These are phyloP conservation scores for Anguilla rostrata DNA, from an alignment of 2,113 vertebrate species.

Conservation along the genomic window DNA sequence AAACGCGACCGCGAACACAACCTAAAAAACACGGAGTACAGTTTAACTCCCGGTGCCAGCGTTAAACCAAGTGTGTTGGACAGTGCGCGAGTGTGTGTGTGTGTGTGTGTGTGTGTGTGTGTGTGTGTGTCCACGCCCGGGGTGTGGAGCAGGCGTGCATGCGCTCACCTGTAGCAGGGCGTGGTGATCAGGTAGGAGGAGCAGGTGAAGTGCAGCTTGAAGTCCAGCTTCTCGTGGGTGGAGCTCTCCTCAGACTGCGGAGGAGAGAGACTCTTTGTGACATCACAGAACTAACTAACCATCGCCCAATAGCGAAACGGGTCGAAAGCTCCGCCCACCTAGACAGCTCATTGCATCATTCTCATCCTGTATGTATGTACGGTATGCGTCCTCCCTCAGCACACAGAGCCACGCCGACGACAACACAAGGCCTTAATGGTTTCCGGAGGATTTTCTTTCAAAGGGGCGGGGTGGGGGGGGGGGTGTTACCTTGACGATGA, in stretches of 20 bases:
- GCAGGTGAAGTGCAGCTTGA: constrained; percentile 96
- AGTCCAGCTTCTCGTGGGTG: constrained; percentile 98
- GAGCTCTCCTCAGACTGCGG: constrained; percentile 87
- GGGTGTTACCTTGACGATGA: constrained; percentile 89
- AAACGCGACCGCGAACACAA: too few relatives aligned
- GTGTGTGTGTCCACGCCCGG: background rate
- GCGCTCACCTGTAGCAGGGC: constrained; percentile 90
- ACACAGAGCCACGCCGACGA: too few relatives aligned
- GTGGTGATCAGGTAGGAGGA: constrained; percentile 96
- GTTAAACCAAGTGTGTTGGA: background rate
- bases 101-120: background rate
- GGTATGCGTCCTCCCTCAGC: too few relatives aligned
- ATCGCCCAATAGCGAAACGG: background rate
- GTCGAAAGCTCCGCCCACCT: background rate
- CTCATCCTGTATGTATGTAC: too few relatives aligned
- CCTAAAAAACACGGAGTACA: too few relatives aligned
- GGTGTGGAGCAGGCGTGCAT: too few relatives aligned
- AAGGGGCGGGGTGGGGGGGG: too few relatives aligned
- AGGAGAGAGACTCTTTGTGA: background rate
- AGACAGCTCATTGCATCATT: too few relatives aligned
- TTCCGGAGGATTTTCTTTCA: too few relatives aligned
- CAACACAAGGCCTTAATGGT: too few relatives aligned
- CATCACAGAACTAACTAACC: background rate
- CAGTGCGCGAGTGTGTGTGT: background rate
- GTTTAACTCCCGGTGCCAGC: background rate